A percentile compares a stretch with the other conserved stretches of the same genome.
Conservation (phyloP, 1,140 invertebrate species). For the Potamilus streckersoni region DNA sequence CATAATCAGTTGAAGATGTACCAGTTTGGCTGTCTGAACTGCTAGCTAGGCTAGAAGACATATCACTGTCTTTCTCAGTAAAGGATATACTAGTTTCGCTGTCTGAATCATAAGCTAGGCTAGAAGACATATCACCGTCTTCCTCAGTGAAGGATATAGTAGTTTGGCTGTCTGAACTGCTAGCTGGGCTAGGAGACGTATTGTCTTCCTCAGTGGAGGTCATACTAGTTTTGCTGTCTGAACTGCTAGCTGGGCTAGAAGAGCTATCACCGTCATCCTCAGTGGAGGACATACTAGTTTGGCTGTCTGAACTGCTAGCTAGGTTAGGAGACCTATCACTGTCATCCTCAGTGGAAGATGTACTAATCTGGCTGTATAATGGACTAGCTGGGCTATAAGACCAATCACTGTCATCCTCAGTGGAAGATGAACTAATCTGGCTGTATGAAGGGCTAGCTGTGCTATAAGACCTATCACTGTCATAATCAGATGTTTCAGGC, state of each 20-base stretch:
- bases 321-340: conserved; percentile 77
- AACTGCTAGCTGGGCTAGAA: conserved; percentile 72
- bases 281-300: conserved; percentile 74
- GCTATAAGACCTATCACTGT: conserved; percentile 77
- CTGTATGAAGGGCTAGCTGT: conserved; percentile 71
- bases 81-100: conserved; percentile 60
- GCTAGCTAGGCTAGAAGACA: too few species aligned
- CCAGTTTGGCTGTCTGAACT: too few species aligned
- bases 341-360: conserved; percentile 75
- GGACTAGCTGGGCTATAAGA: conserved; percentile 73
- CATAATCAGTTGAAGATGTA: conserved; percentile 67
- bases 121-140: too few species aligned
- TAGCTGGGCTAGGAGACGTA: too few species aligned
- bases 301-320: conserved; percentile 71
- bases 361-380: conserved; percentile 54
- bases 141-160: too few species aligned
- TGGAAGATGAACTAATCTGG: too few species aligned
- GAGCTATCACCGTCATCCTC: conserved; percentile 77
- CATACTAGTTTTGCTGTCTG: conserved; percentile 31
- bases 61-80: conserved; percentile 25
- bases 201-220: conserved; percentile 67
- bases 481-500: conserved; percentile 85
- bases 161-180: too few species aligned
- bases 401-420: conserved; percentile 83
- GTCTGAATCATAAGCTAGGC: too few species aligned